A percentile compares a stretch with the other conserved stretches of the same genome.
These are phyloP conservation scores for Minunthozetes semirufus DNA, from an alignment of 2,888 invertebrate species.

Conservation along the genomic window DNA sequence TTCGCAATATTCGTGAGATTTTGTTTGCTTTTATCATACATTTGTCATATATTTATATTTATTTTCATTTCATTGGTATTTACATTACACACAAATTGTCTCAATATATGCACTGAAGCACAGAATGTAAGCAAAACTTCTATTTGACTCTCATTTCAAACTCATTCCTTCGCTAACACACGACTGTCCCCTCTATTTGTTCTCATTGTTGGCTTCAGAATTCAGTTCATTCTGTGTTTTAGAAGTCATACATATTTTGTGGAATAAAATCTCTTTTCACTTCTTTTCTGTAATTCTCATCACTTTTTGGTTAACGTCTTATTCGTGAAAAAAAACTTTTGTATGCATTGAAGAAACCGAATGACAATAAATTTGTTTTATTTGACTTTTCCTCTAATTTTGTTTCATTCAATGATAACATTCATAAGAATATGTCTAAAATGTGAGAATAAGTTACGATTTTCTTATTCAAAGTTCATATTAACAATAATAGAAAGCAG, in stretches of 20 bases:
- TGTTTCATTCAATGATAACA: too few species aligned
- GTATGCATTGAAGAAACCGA: too few species aligned
- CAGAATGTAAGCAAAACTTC: constrained; percentile 2
- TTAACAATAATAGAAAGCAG: too few species aligned
- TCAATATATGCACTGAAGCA: constrained; percentile 6
- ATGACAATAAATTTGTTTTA: too few species aligned
- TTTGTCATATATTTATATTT: constrained; percentile 22
- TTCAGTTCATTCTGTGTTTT: background rate
- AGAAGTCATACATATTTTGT: background rate
- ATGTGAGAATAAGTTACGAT: too few species aligned
- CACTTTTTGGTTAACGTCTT: background rate
- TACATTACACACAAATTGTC: constrained; percentile 15
- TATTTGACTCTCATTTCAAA: background rate
- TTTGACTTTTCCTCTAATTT: too few species aligned
- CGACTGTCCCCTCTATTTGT: background rate
- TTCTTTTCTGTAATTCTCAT: background rate
- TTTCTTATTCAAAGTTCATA: too few species aligned
- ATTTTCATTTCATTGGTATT: constrained; percentile 18
- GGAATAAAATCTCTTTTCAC: background rate
- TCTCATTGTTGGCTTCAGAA: background rate
- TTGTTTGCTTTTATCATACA: constrained; percentile 20
- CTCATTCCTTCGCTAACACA: background rate
- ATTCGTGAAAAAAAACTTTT: too few species aligned
- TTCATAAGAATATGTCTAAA: too few species aligned
- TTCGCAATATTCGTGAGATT: background rate